A percentile compares a stretch with the other conserved stretches of the same genome.
These are phyloP conservation scores for Nephrotoma flavescens DNA, from an alignment of 2,888 invertebrate genomes.

Conservation along the genomic window DNA sequence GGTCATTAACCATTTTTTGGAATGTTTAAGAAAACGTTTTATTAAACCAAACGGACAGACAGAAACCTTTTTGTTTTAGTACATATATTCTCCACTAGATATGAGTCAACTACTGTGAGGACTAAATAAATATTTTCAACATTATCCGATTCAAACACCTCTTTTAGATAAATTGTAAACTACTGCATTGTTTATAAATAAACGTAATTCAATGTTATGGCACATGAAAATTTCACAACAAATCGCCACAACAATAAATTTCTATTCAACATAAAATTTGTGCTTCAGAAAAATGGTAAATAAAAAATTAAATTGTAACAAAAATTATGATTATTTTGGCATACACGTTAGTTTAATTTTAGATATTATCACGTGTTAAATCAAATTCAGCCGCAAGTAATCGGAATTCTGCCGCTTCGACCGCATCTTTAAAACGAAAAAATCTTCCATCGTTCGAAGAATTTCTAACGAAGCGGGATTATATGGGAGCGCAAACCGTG, in stretches of 20 bases:
- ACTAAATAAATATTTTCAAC: too few species aligned
- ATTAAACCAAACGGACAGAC: too few species aligned
- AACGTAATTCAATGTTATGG: not conserved
- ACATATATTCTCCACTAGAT: too few species aligned
- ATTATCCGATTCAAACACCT: not conserved
- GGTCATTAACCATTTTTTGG: too few species aligned
- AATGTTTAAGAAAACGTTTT: too few species aligned
- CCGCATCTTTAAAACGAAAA: slow-evolving; percentile 27
- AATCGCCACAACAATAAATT: not conserved
- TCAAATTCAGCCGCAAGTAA: slow-evolving; percentile 46
- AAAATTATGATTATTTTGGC: not conserved
- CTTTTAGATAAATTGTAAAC: not conserved
- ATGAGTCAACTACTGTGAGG: too few species aligned
- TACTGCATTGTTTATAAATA: not conserved
- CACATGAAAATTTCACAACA: not conserved
- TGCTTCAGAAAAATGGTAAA: not conserved
- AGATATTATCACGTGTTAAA: slow-evolving; percentile 74
- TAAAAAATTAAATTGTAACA: not conserved
- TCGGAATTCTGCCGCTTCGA: slow-evolving; percentile 17
- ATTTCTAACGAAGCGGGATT: slow-evolving; percentile 78
- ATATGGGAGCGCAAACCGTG: slow-evolving; percentile 84
- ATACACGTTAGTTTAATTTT: not conserved
- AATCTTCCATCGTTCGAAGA: slow-evolving; percentile 74
- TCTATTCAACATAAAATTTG: not conserved
- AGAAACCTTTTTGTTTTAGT: too few species aligned